Base-by-base conservation (phyloP, 2,888 invertebrate genomes). In the Crematogaster levior region DNA sequence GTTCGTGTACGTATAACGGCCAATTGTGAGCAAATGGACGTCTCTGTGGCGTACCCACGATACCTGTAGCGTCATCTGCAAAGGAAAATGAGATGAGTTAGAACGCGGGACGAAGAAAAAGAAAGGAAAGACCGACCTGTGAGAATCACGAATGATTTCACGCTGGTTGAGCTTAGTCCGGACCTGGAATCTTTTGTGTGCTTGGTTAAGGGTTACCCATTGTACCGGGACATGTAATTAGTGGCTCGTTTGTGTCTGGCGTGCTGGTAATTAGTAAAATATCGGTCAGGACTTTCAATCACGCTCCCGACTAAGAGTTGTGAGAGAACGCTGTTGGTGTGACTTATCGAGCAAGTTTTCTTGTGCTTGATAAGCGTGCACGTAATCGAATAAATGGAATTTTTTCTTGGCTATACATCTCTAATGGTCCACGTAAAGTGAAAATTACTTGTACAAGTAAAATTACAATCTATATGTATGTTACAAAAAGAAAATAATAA, bases 11-110 rank as follows among this genome's bases (percentile, higher is more conserved):
- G 98, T 98, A 94, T 98, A 98, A 68, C 97, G 96, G 43, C 98
- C 98, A 80, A 98, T 98, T 0, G 98, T 98, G 90, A 98, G 96
- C 92, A 98, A 95, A 94, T 98, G 98, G 85, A 98, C 97, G 95
- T 98, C 98, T 91, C 98, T 96, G 95, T 98, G 98, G 85, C 98
- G 96, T 86, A 98, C 97, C 98, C 98, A 98, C 51, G 98, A 98
- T 90, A 98, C 98, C 96, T 98, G 97, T 94, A 97, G 95, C 93
- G 96, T 95, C 96, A 96, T 96, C 96, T 96, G 95, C 84, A 95
- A 95, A 84, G 73, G 61, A 70, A 86, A 81, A 34, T 1, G 81
- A 60, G 37, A 65, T 53, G 21, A 46, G 15, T 77, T 21, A n/a
- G 30, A 7, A 51, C 21, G 40, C 27, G 43, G 12, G n/a, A 2